A percentile compares a stretch with the other conserved stretches of the same genome.
Conservation (phyloP, 92 coral and sea anemone genomes). For the Montipora capitata region DNA sequence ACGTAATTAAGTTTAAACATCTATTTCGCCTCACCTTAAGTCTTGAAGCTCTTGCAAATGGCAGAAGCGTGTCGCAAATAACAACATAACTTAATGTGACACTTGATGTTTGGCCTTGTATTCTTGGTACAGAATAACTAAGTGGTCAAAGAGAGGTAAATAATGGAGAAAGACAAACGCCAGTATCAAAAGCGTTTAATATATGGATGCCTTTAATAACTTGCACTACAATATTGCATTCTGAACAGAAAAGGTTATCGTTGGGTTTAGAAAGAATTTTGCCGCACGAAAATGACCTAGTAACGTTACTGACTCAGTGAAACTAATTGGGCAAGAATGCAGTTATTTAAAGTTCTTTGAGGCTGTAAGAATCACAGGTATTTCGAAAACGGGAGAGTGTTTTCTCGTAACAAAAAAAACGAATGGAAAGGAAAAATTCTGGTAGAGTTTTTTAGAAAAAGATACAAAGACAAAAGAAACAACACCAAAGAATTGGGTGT, state of each 20-base stretch:
- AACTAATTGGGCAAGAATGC: not conserved
- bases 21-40: not conserved
- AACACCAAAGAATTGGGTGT: conserved; percentile 10
- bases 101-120: conserved; percentile 54
- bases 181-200: conserved; percentile 39
- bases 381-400: too few species aligned
- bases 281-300: not conserved
- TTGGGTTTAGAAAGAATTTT: conserved; percentile 18
- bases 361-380: not conserved
- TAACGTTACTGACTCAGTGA: not conserved
- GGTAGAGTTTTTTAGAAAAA: not conserved
- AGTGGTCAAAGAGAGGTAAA: conserved; percentile 59
- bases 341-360: not conserved
- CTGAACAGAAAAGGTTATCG: conserved; percentile 44
- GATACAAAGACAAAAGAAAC: conserved; percentile 7
- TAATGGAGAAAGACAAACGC: conserved; percentile 21
- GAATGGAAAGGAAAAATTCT: not conserved
- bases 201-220: conserved; percentile 40
- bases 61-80: conserved; percentile 25
- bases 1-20: not conserved
- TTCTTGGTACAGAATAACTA: conserved; percentile 56
- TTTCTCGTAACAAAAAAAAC: not conserved
- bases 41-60: not conserved
- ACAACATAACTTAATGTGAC: conserved; percentile 32
- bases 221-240: conserved; percentile 27